These are phyloP conservation scores for Smittia sp. DNA, from an alignment of 2,888 invertebrate species.

Conservation along the genomic window DNA sequence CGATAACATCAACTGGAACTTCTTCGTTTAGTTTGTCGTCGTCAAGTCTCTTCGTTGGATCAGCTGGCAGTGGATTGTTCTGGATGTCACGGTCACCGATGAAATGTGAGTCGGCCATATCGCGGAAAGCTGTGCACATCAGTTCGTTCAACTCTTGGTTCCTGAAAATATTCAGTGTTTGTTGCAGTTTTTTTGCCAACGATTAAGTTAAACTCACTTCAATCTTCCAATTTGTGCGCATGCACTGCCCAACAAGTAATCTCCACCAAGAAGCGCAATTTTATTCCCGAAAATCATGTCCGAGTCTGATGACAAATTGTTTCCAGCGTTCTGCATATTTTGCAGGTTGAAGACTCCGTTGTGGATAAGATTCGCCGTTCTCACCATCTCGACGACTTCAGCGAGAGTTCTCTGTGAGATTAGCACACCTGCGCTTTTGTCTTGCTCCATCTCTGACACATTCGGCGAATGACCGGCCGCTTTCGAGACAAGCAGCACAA, in stretches of 20 bases:
- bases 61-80: conserved; percentile 76
- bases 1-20: conserved; percentile 46
- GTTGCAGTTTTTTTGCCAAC: background rate
- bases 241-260: conserved; percentile 85
- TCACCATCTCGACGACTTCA: conserved; percentile 95
- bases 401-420: conserved; percentile 85
- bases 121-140: conserved; percentile 84
- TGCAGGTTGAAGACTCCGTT: conserved; percentile 82
- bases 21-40: background rate
- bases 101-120: conserved; percentile 88
- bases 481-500: conserved; percentile 83
- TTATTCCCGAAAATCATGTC: conserved; percentile 95
- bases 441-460: conserved; percentile 79
- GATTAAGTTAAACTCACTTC: conserved; percentile 39
- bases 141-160: conserved; percentile 82
- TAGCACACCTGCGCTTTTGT: conserved; percentile 81
- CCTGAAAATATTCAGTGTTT: conserved; percentile 47
- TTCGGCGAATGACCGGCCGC: conserved; percentile 81
- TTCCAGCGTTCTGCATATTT: conserved; percentile 56
- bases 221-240: conserved; percentile 82
- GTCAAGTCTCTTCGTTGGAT: conserved; percentile 53
- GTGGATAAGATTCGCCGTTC: conserved; percentile 89
- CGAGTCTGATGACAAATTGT: conserved; percentile 58
- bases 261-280: conserved; percentile 88
- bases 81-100: conserved; percentile 79